These are phyloP conservation scores for Harpagoxenus sublaevis DNA, from an alignment of 2,888 invertebrate species.

Conservation along the genomic window DNA sequence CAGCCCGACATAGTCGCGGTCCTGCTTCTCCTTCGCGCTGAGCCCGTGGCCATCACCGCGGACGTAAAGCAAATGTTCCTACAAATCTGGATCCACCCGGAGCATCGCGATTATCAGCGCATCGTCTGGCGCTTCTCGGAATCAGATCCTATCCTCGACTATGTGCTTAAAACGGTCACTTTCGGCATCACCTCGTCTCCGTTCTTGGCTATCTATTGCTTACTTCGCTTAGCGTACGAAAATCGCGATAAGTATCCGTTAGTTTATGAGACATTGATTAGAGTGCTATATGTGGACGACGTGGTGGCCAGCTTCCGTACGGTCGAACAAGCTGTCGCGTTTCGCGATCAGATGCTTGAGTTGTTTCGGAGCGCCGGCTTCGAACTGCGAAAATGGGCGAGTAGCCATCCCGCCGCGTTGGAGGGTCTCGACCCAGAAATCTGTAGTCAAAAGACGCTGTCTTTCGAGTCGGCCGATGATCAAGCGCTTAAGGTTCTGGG, in stretches of 20 bases:
- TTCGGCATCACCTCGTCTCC: no score
- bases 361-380: background rate
- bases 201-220: no score
- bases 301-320: no score
- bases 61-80: background rate
- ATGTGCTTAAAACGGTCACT: rapidly evolving
- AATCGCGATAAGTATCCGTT: background rate
- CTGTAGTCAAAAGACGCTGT: background rate
- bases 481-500: background rate
- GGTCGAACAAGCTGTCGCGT: background rate
- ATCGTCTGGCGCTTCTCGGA: no score
- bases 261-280: background rate
- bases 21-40: background rate
- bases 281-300: no score
- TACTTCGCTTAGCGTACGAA: no score
- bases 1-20: background rate
- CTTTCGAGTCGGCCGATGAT: background rate
- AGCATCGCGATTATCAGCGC: no score
- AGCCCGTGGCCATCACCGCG: background rate
- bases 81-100: background rate
- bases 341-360: background rate
- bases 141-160: rapidly evolving
- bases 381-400: background rate
- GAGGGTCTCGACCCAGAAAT: background rate
- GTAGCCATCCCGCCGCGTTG: background rate